Evolutionary conservation across 2,888 invertebrate species (phyloP), one percentile per base, ranked within the genome.

Genomic region (Drosophila sordidula): DNA sequence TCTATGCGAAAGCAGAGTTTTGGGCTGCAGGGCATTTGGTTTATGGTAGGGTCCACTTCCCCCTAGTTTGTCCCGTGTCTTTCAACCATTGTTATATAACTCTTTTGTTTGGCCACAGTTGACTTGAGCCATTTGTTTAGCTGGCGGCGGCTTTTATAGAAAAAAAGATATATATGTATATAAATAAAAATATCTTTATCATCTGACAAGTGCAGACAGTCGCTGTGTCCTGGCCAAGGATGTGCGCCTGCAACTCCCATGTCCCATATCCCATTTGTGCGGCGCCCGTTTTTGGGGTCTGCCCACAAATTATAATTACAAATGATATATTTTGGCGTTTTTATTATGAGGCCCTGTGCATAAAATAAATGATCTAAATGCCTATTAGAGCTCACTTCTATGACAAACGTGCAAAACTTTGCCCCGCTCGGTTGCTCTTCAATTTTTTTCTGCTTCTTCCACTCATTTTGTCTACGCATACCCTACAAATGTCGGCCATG

Each of bases 281-380:
- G 22, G 4, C 29, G 8, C 9, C 34, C 55, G 29, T 26, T 36
- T 38, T 38, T 29, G n/a, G 22, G 18, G 41, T 22, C 57, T 29
- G 77, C 52, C 66, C 80, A 79, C 79, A 75, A 79, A 79, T 79
- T 79, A 82, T 79, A 81, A 81, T 85, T 79, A 75, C 80, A 79
- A 82, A 87, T 85, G 76, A 79, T 79, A 75, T 82, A 78, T 82
- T 75, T 71, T 81, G 81, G 81, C 70, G 63, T 77, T 78, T 82
- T 84, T 87, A 75, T 71, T 85, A 78, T 75, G 50, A 75, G 78
- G 66, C 78, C 80, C 80, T 80, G 74, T 78, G 78, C 75, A 70
- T 79, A 69, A 85, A 75, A 79, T 68, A 63, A 73, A 75, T 79
- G 77, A 79, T 79, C 76, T 79, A 78, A 78, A 64, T 74, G 78